Evolutionary conservation across 2,113 vertebrate genomes (phyloP), one percentile per base, ranked within the genome.

Genomic region (Dromiciops gliroides): DNA sequence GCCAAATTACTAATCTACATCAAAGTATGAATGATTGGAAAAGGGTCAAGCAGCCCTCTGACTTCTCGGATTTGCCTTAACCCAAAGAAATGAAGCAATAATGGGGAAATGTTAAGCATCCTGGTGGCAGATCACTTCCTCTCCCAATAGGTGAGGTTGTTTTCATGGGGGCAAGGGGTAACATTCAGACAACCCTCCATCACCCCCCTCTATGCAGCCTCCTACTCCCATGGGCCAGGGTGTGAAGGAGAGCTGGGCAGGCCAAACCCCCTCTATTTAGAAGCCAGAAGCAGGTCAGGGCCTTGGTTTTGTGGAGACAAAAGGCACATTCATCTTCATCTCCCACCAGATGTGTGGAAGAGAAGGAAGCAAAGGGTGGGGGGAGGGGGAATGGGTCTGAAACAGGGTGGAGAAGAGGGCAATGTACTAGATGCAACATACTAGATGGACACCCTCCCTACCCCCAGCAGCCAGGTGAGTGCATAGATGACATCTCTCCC

Each of bases 351-450:
- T 44, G 67, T 44, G 67, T 83, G 67, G 37, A 44, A 83, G 67
- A 83, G 67, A 23, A 44, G 67, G 11, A 67, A 37, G 56, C 12
- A 37, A 4, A 3, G 52, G 19, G 67, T 16, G 67, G 52, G 19
- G 67, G n/a, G 67, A 83, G 67, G 67, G 37, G 23, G 37, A 1
- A n/a, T n/a, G 60, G 31, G 14, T 75, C 37, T 44, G n/a, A 75
- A 16, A 19, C 67, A 75, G 16, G 67, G 67, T 16, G n/a, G 67
- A 44, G 37, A 83, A 44, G 56, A 83, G 2, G 1, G n/a, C 16
- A n/a, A n/a, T n/a, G n/a, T n/a, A n/a, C n/a, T 44, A 19, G n/a
- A 6, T 44, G 2, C 67, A 23, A 8, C 0, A 1, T 8, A 19
- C 67, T 83, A 2, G 67, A 83, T 44, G 67, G 37, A 19, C 37